phyloP scores from a whole-genome alignment of 2,888 invertebrate species.

The Callyntrura guangdongensis region DNA sequence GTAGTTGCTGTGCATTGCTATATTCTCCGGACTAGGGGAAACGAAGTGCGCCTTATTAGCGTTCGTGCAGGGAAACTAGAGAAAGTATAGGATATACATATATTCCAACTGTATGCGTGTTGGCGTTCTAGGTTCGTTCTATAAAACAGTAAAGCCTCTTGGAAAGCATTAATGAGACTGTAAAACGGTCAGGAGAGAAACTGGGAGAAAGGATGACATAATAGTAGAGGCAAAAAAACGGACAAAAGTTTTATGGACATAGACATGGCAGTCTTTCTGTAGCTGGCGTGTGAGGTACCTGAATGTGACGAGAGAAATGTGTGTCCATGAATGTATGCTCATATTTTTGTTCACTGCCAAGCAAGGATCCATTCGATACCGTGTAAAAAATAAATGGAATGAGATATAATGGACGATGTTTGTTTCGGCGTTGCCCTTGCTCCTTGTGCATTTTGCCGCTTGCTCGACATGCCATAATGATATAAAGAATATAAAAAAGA shows the following conservation, averaged over 20 bases:
- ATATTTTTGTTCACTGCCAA: too few relatives aligned
- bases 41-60: not conserved
- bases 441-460: not conserved
- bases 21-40: not conserved
- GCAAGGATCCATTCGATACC: not conserved
- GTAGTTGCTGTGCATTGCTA: not conserved
- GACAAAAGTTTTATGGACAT: not conserved
- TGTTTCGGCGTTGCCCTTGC: not conserved
- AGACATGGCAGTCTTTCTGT: not conserved
- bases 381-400: not conserved
- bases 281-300: not conserved
- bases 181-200: slow-evolving; percentile 41
- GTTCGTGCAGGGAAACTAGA: not conserved
- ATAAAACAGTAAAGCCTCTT: not conserved
- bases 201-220: not conserved
- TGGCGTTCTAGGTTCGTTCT: not conserved
- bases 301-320: too few relatives aligned
- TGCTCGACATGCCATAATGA: not conserved
- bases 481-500: not conserved
- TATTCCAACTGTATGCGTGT: not conserved
- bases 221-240: not conserved
- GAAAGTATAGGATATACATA: too few relatives aligned
- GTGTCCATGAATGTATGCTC: too few relatives aligned
- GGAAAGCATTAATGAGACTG: slow-evolving; percentile 63
- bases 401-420: not conserved